phyloP scores from a whole-genome alignment of 2,113 vertebrate genomes.

The Anguilla japonica region DNA sequence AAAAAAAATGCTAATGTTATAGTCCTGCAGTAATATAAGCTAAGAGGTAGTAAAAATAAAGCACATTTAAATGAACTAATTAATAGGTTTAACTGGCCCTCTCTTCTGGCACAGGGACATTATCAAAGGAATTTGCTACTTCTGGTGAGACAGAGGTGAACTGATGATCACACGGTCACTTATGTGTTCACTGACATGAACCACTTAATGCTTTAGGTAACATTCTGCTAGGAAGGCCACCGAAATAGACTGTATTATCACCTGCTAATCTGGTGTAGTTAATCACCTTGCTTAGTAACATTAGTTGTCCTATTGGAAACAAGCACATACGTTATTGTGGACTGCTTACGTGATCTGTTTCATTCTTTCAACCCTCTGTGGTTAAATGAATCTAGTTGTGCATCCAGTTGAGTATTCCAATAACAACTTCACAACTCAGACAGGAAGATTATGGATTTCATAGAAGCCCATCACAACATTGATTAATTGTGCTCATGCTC shows the following conservation, averaged over 20 bases:
- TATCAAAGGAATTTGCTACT: not conserved
- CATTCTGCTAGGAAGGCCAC: not conserved
- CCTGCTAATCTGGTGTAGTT: not conserved
- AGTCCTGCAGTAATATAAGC: not conserved
- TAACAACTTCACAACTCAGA: not conserved
- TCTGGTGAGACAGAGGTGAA: not conserved
- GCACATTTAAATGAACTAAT: not conserved
- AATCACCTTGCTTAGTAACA: not conserved
- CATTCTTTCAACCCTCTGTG: not conserved
- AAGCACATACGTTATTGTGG: not conserved
- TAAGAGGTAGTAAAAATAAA: not conserved
- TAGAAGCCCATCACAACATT: not conserved
- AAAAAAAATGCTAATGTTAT: not conserved
- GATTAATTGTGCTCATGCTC: not conserved
- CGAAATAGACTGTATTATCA: not conserved
- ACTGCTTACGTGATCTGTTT: not conserved
- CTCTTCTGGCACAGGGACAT: not conserved
- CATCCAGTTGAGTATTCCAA: not conserved
- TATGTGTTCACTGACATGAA: not conserved
- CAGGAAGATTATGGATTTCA: not conserved
- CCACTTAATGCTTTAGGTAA: not conserved
- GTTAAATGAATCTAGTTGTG: not conserved
- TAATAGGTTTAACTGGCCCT: not conserved
- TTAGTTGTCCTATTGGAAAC: not conserved
- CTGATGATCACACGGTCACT: not conserved